Conservation (phyloP, 2,113 vertebrate species). For the Oceanodroma tethys region DNA sequence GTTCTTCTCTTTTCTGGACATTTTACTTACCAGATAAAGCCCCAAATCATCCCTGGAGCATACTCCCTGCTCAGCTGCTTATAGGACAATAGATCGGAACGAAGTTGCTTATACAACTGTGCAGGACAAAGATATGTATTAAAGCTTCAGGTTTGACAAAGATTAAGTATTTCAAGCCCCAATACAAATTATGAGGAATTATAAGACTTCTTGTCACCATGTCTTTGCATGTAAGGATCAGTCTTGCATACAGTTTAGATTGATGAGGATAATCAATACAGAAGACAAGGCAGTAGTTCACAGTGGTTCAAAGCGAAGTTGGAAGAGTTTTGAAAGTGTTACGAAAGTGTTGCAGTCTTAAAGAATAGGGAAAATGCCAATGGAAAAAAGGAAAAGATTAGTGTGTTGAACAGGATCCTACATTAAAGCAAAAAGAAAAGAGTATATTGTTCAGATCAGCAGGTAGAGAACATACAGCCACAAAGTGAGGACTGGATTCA, state of each 20-base stretch:
- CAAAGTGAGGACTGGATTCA: neutral
- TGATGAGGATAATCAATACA: neutral
- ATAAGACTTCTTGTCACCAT: neutral
- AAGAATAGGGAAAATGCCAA: neutral
- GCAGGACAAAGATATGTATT: neutral
- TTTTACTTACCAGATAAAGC: neutral
- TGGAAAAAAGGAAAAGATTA: neutral
- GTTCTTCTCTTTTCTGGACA: neutral
- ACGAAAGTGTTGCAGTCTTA: neutral
- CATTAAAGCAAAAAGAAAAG: neutral
- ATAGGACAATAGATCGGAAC: neutral
- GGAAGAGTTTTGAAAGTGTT: neutral
- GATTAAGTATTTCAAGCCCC: neutral
- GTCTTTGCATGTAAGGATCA: neutral
- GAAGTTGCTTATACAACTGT: neutral
- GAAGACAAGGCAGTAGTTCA: neutral
- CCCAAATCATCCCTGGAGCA: neutral
- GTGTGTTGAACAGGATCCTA: neutral
- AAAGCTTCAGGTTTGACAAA: neutral
- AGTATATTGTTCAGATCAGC: neutral
- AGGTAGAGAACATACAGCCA: neutral
- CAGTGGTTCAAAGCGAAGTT: neutral
- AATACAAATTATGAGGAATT: neutral
- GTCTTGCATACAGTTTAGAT: neutral
- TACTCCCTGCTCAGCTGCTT: neutral